Base-by-base conservation (phyloP, 2,113 vertebrate genomes). In the Micronycteris hirsuta region DNA sequence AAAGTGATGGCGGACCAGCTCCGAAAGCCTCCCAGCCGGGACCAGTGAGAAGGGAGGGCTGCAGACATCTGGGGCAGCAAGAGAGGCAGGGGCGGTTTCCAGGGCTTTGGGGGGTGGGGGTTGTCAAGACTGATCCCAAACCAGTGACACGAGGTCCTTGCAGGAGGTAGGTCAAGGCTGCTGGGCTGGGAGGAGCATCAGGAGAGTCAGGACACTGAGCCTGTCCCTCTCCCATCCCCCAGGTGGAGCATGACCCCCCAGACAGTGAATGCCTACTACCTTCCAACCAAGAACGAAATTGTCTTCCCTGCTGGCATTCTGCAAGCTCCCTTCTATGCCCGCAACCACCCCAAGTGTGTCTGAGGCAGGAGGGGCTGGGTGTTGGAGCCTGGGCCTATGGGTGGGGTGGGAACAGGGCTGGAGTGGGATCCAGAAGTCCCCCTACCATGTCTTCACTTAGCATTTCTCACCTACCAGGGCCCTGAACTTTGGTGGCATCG, bases 191-290 rank as follows among this genome's bases (percentile, higher is more conserved):
- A 5, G 8, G 20, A 47, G 20, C 5, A 13, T 31, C 77, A 9
- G 16, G 16, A 76, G 31, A 45, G 5, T 47, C 38, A 5, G 58
- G 41, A 45, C 15, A 26, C 19, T 43, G 8, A 45, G 65, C 71
- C 24, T 43, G 3, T 36, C 82, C 65, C 74, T 96, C 58, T 91
- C 77, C 47, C 9, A n/a, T 73, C 31, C 90, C 87, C 20, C 96
- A 99, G 99, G 98, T 99, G 99, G 99, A 99, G 99, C 96, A 99
- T 99, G 99, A 99, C 99, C 68, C 99, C 99, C 0, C 99, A 99
- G 94, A 99, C 99, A 0, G 99, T 99, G 89, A 99, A 99, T 0
- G 99, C 99, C 76, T 99, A 99, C 98, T 99, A 99, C 98, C 98
- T 99, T 98, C 99, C 99, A 83, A 99, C 99, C 92, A 99, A 99